Conservation (phyloP, 2,888 invertebrate genomes). For the Pediacus dermestoides region DNA sequence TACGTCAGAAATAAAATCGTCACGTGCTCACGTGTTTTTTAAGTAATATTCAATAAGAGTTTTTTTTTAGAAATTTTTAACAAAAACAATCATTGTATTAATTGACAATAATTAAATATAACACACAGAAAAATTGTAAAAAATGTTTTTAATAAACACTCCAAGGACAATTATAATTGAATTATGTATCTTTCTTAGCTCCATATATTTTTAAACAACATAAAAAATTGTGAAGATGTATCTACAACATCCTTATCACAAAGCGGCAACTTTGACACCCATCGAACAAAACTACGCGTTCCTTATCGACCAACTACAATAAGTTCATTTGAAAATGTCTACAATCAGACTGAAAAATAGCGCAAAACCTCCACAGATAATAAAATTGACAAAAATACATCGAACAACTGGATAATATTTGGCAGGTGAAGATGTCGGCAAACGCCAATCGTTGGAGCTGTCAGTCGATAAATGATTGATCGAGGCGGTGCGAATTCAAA, state of each 20-base stretch:
- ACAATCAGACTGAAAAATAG: not conserved
- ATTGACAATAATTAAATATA: too few species aligned
- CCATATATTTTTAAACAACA: slow-evolving; percentile 14
- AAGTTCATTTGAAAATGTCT: slow-evolving; percentile 17
- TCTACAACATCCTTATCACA: slow-evolving; percentile 17
- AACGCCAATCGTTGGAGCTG: slow-evolving; percentile 42
- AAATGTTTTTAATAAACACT: too few species aligned
- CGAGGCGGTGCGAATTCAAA: slow-evolving; percentile 35
- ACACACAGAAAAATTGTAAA: too few species aligned
- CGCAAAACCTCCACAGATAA: not conserved
- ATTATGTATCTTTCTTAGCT: too few species aligned
- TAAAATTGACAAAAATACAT: slow-evolving; percentile 11
- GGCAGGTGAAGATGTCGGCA: slow-evolving; percentile 48
- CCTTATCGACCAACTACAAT: slow-evolving; percentile 17
- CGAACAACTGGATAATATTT: slow-evolving; percentile 25
- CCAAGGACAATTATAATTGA: too few species aligned
- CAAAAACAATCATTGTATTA: too few species aligned
- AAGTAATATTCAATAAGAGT: too few species aligned
- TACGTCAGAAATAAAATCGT: too few species aligned
- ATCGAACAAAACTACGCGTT: slow-evolving; percentile 20
- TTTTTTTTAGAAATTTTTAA: too few species aligned
- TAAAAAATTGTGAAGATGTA: slow-evolving; percentile 12
- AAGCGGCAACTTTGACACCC: slow-evolving; percentile 17
- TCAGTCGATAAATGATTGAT: slow-evolving; percentile 44
- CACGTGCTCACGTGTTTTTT: too few species aligned